Evolutionary conservation across 2,888 invertebrate genomes (phyloP).

Genomic region (Ophioninae sp.): DNA sequence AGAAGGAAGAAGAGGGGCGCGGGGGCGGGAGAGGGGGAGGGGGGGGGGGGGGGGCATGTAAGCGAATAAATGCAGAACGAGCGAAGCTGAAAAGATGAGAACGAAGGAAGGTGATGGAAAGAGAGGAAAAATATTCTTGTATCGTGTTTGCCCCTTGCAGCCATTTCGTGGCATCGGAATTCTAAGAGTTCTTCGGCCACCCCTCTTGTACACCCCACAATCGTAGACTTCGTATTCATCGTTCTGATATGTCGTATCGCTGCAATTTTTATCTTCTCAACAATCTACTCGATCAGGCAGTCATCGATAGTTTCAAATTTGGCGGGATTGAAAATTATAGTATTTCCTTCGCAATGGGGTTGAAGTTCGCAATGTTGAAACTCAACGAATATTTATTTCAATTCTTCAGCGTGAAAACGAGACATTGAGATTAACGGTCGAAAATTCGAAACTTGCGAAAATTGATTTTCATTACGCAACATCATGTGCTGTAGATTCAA

Average conservation of each 20-base stretch:
- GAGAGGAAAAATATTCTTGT: conserved; percentile 50
- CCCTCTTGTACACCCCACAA: conserved; percentile 60
- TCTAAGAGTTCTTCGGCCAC: conserved; percentile 65
- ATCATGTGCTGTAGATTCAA: no score
- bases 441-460: no score
- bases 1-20: not conserved
- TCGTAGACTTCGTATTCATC: conserved; percentile 18
- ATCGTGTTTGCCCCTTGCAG: conserved; percentile 65
- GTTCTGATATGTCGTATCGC: not conserved
- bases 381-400: no score
- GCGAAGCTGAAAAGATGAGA: conserved; percentile 41
- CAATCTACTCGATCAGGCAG: not conserved
- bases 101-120: conserved; percentile 32
- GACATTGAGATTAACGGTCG: no score
- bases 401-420: no score
- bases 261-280: not conserved
- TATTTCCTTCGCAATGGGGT: no score
- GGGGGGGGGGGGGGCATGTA: conserved; percentile 20
- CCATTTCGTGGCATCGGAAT: conserved; percentile 66
- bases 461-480: no score
- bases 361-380: no score
- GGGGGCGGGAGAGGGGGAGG: conserved; percentile 46
- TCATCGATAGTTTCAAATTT: not conserved
- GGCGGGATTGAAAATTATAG: not conserved
- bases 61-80: conserved; percentile 49